Base-by-base conservation (phyloP, 2,888 invertebrate species). In the Lamproptera curius region DNA sequence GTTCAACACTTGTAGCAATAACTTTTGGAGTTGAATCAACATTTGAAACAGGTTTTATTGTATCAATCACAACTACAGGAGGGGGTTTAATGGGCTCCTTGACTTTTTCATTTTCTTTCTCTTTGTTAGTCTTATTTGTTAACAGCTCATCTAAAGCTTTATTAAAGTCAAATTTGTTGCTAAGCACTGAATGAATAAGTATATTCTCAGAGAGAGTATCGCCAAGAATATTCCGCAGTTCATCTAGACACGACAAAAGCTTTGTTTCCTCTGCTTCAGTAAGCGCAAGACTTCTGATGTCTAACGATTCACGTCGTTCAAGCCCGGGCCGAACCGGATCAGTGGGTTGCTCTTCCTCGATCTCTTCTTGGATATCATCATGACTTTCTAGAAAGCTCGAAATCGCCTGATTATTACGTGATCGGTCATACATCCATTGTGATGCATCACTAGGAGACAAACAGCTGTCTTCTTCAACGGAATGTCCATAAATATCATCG, bases 401-500 rank as follows among this genome's bases (percentile, higher is more conserved):
- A 69, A 96, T 92, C 57, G 91, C 93, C 52, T 92, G 91, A 61
- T 92, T 91, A 44, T 91, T 92, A 31, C 91, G 89, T 55, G 92
- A 92, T 36, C 97, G 90, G 69, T 97, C 95, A 70, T 92, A 97
- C 68, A 97, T 89, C 87, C 95, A 97, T 67, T 95, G 94, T 51
- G 92, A 91, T 31, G 92, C 89, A 86, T 96, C 95, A 68, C 94
- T 94, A 1, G 97, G 97, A 10, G 97, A 98, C 64, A 97, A 92
- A 70, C 94, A 94, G 76, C 92, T 94, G 70, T 97, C 97, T 69
- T 98, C 97, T 78, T 98, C 98, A 34, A 97, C 93, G 1, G 97
- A 97, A 76, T 96, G 95, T 9, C 97, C 97, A 74, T 97, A 98
- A 51, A 95, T 91, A 85, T 96, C 96, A 67, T 96, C 95, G 64